Conservation (phyloP, 1,140 invertebrate species). For the Trichonephila inaurata region DNA sequence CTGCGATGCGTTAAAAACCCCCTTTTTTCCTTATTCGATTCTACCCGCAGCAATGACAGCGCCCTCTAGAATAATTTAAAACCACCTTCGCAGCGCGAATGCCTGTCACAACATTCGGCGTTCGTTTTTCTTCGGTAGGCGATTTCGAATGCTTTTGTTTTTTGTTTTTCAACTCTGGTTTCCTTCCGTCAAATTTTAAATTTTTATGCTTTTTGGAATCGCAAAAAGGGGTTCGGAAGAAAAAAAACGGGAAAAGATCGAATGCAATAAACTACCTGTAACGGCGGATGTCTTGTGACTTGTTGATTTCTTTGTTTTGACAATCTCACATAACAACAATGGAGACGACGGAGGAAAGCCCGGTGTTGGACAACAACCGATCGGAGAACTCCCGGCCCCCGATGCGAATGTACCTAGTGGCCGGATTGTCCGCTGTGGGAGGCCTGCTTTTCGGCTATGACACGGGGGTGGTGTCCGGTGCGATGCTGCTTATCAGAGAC, state of each 20-base stretch:
- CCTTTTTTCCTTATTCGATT: too few species aligned
- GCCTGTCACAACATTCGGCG: neutral
- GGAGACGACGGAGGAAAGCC: neutral
- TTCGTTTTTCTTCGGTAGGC: neutral
- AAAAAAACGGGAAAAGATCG: neutral
- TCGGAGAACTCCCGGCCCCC: neutral
- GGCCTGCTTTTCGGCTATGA: conserved; percentile 87
- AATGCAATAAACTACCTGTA: neutral
- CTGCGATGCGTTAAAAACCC: too few species aligned
- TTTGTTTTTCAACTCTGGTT: neutral
- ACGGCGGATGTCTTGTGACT: neutral
- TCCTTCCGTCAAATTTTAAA: neutral
- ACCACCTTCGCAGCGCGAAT: neutral
- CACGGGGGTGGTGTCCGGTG: conserved; percentile 85
- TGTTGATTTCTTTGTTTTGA: conserved; percentile 14
- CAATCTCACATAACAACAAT: neutral
- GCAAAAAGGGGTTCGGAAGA: neutral
- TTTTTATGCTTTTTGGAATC: neutral
- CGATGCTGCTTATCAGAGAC: conserved; percentile 84
- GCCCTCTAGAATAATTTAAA: neutral
- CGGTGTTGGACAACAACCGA: neutral
- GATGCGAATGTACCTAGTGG: conserved; percentile 81
- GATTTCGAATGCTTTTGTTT: neutral
- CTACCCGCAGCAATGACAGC: conserved; percentile 1
- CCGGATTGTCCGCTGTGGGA: conserved; percentile 83